phyloP scores from a whole-genome alignment of 2,888 invertebrate genomes.

The Platypus cylindrus region DNA sequence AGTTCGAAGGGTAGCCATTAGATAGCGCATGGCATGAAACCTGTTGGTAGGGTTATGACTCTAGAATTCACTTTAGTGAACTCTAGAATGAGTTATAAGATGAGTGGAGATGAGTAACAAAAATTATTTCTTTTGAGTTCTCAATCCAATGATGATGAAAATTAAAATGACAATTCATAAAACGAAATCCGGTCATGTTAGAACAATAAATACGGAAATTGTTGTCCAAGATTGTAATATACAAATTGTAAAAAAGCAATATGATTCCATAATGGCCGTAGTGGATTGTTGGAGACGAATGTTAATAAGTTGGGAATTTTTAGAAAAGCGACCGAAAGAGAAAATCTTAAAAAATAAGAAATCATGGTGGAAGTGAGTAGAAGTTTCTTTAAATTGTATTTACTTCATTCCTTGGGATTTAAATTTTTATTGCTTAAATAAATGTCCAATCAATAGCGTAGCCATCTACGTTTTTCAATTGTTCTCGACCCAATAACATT shows the following conservation, averaged over 20 bases:
- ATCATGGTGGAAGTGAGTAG: constrained; percentile 14
- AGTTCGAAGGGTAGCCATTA: too few relatives aligned
- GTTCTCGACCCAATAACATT: too few relatives aligned
- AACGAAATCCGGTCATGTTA: constrained; percentile 39
- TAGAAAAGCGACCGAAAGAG: constrained; percentile 28
- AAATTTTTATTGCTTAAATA: too few relatives aligned
- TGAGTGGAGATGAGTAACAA: too few relatives aligned
- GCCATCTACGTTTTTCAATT: too few relatives aligned
- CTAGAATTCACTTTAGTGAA: too few relatives aligned
- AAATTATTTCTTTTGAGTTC: constrained; percentile 51
- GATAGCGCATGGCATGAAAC: too few relatives aligned
- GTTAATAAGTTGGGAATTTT: constrained; percentile 48
- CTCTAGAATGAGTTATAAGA: too few relatives aligned
- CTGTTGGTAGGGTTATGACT: too few relatives aligned
- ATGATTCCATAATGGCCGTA: constrained; percentile 46
- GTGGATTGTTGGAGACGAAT: constrained; percentile 49
- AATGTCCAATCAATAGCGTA: too few relatives aligned
- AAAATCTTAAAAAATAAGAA: constrained; percentile 42
- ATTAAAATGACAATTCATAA: constrained; percentile 60
- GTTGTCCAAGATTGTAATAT: constrained; percentile 63
- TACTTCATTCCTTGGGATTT: too few relatives aligned
- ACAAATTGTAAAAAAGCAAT: constrained; percentile 60
- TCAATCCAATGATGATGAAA: constrained; percentile 66
- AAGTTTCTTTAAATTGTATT: background rate
- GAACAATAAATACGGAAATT: constrained; percentile 53